These are phyloP conservation scores for Ceriagrion tenellum DNA, from an alignment of 2,888 invertebrate species.

Conservation along the genomic window DNA sequence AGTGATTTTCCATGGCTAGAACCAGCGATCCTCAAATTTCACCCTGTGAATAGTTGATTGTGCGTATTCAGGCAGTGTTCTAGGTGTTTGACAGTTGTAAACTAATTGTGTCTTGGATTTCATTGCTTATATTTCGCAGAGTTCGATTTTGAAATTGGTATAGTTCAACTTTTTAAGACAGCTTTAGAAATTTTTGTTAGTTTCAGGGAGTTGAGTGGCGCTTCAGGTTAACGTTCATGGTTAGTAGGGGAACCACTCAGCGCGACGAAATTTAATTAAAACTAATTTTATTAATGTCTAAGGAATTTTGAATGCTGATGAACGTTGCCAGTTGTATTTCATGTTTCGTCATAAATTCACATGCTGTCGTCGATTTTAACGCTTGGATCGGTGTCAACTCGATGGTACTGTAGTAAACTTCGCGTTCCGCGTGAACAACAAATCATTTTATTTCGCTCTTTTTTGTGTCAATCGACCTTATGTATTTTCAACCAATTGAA, in stretches of 20 bases:
- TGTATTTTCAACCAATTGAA: too few species aligned
- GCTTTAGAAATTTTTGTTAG: not conserved
- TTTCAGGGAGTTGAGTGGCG: not conserved
- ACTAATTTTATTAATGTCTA: not conserved
- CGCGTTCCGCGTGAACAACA: not conserved
- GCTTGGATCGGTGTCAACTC: not conserved
- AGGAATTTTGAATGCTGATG: not conserved
- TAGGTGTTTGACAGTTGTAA: not conserved
- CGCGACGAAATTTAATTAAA: not conserved
- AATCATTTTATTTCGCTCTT: too few species aligned
- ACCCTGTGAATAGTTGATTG: not conserved
- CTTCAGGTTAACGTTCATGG: not conserved
- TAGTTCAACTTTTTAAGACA: not conserved
- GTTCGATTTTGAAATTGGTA: not conserved
- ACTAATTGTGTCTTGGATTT: not conserved
- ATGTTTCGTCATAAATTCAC: not conserved
- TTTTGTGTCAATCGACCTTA: too few species aligned
- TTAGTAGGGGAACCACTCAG: not conserved
- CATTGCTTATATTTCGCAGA: not conserved
- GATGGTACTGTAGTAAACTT: not conserved
- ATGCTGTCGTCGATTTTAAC: not conserved
- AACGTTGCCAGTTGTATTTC: not conserved
- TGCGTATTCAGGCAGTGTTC: not conserved
- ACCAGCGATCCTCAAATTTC: not conserved
- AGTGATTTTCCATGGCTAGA: not conserved